Base-by-base conservation (phyloP, 2,888 invertebrate genomes). In the Papilio demoleus region DNA sequence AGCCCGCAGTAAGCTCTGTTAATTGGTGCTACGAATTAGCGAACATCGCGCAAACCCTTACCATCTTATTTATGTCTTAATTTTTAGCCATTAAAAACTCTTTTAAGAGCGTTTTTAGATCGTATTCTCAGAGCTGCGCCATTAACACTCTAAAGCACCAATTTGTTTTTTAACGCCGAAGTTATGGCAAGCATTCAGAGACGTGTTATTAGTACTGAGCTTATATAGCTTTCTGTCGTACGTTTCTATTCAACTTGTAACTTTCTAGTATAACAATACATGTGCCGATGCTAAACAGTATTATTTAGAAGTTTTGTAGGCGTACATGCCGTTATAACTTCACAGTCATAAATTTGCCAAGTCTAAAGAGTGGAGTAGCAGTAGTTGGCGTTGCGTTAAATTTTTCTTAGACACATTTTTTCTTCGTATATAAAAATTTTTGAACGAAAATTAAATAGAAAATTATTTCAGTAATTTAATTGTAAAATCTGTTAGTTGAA, bases 11-110 rank as follows among this genome's bases (percentile, higher is more conserved):
- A 87, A 80, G 81, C 83, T 72, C 77, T 82, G 88, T 87, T 88
- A 88, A 88, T 88, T 81, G 81, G 77, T 76, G 81, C 76, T 74
- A 77, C 77, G 83, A 86, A 88, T 88, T 88, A 88, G 84, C 88
- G 83, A 82, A 79, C 77, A 45, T 68, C 78, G 80, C 83, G 83
- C 81, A 78, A 80, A 79, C 79, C 78, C 73, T 77, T 75, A 81
- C 80, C 82, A 81, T 81, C 83, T 40, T 79, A 79, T 85, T 85
- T 84, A 85, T 83, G 85, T 84, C 84, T 86, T 86, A 83, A 84
- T 88, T 85, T 87, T 81, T 82, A 78, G 78, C 75, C 75, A 71
- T 81, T 79, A 76, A 82, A 78, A 72, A 72, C 75, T 70, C 73
- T 77, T 84, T 81, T 79, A 77, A 77, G 75, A 65, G 67, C 73